Evolutionary conservation across 2,888 invertebrate genomes (phyloP), one percentile per base, ranked within the genome.

Genomic region (Sthenelais limicola): DNA sequence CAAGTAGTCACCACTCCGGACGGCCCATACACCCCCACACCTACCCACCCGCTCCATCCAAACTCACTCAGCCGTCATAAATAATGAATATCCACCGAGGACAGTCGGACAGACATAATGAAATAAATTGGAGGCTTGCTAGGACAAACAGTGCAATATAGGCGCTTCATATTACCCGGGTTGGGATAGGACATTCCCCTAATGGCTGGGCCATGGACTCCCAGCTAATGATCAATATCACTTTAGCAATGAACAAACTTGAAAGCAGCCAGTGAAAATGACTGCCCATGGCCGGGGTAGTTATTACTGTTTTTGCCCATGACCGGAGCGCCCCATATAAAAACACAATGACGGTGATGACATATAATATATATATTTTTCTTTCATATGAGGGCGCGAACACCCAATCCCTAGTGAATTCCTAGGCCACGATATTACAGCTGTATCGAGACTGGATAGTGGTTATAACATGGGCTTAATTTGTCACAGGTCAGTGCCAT

Each of bases 211-310:
- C 21, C 2, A 33, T 35, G n/a, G 51, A 43, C 26, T 38, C n/a
- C 35, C 24, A 18, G 38, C 62, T 38, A 62, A 62, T 62, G 38
- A 62, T 38, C 62, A 62, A 62, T 62, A 62, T 62, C 62, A 62
- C 4, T 62, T 62, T 62, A 62, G 62, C 62, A 12, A 38, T 62
- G 62, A 32, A 32, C 35, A 33, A 62, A 33, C 7, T 38, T 62
- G 62, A 62, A 62, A 62, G 62, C 62, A 35, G 24, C 43, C 35
- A 43, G 24, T 3, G 38, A 35, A 15, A 38, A 62, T 35, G 4
- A 62, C 62, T 35, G 35, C 35, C 18, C 43, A 62, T 62, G 62
- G 62, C 5, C n/a, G 35, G 7, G 35, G 38, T n/a, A n/a, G 38
- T 43, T 38, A 35, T 62, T 62, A 38, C 26, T 12, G 43, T 43